A percentile compares a stretch with the other conserved stretches of the same genome.
Conservation (phyloP, 2,113 vertebrate genomes). For the Vicugna pacos region DNA sequence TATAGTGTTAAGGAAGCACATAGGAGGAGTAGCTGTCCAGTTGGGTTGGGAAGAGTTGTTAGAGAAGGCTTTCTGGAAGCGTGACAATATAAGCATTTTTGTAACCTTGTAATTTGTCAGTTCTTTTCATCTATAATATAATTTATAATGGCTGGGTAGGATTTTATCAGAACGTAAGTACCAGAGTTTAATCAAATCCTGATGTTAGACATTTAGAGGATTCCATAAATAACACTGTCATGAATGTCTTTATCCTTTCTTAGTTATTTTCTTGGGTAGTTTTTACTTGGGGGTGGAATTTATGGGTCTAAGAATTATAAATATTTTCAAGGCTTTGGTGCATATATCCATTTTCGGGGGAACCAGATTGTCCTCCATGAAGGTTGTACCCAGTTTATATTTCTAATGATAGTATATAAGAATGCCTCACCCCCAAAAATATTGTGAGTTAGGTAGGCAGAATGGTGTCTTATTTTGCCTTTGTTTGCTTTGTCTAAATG, state of each 20-base stretch:
- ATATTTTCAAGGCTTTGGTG: constrained; percentile 47
- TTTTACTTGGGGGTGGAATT: constrained; percentile 48
- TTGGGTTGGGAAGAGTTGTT: neutral
- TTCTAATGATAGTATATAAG: constrained; percentile 1
- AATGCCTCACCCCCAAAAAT: neutral
- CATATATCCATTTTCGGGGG: neutral
- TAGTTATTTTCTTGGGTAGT: constrained; percentile 55
- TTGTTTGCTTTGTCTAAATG: constrained; percentile 4
- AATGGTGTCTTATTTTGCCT: constrained; percentile 42
- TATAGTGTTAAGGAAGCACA: neutral
- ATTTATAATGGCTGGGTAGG: neutral
- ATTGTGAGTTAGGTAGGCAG: constrained; percentile 3
- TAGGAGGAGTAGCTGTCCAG: neutral
- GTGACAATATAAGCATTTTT: neutral
- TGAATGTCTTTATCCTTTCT: constrained; percentile 14
- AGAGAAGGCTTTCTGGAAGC: constrained; percentile 25
- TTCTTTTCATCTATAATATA: constrained; percentile 29
- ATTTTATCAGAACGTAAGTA: constrained; percentile 40
- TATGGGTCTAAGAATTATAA: constrained; percentile 13
- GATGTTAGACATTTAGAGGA: neutral
- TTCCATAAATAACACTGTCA: neutral
- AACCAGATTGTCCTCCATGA: neutral
- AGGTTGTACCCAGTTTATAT: constrained; percentile 27
- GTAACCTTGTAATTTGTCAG: constrained; percentile 26
- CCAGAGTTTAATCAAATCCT: constrained; percentile 20